These are phyloP conservation scores for Euura saliciscinereae DNA, from an alignment of 1,140 invertebrate genomes.

Conservation along the genomic window DNA sequence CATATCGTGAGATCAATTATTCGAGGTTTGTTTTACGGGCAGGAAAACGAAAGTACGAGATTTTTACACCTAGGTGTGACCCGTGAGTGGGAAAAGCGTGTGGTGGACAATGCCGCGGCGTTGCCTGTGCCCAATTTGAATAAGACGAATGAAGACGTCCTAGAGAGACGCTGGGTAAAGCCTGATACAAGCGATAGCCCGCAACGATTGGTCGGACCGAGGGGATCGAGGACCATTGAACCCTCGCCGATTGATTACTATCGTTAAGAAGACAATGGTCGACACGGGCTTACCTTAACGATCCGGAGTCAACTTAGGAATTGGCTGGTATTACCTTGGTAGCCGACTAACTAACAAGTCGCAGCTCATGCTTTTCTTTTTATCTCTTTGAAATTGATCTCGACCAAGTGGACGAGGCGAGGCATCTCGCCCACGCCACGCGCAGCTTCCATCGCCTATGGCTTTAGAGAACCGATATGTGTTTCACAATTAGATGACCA, in stretches of 20 bases:
- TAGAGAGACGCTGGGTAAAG: constrained; percentile 11
- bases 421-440: neutral
- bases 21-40: constrained; percentile 23
- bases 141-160: constrained; percentile 52
- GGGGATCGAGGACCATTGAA: constrained; percentile 29
- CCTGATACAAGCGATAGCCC: constrained; percentile 17
- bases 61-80: neutral
- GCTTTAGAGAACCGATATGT: neutral
- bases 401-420: neutral
- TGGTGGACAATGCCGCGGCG: neutral
- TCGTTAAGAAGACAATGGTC: constrained; percentile 50
- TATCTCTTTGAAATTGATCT: constrained; percentile 39
- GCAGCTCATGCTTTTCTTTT: constrained; percentile 14
- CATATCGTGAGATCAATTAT: no score
- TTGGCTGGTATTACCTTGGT: constrained; percentile 31
- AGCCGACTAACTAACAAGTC: constrained; percentile 30
- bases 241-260: constrained; percentile 46
- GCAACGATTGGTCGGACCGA: constrained; percentile 18
- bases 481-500: neutral
- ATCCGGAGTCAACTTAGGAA: constrained; percentile 30
- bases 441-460: neutral
- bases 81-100: neutral
- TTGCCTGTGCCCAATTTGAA: constrained; percentile 38
- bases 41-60: constrained; percentile 11
- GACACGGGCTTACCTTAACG: constrained; percentile 39